A percentile compares a stretch with the other conserved stretches of the same genome.
phyloP scores from a whole-genome alignment of 2,888 invertebrate genomes.

The Hypselothyrea guttata region DNA sequence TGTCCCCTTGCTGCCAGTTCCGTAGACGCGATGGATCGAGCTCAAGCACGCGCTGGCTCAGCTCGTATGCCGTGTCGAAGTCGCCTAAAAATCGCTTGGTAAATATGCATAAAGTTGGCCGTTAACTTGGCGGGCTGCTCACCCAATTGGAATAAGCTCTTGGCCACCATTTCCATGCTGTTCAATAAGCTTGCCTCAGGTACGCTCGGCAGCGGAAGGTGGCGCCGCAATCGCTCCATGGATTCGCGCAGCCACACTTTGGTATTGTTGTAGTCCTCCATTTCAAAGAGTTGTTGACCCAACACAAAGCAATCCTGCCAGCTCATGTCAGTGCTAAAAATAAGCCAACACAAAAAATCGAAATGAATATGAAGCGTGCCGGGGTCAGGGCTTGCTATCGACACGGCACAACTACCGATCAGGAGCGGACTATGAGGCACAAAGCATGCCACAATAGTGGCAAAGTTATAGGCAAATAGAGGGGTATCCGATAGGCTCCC shows the following conservation, averaged over 20 bases:
- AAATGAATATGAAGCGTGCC: conserved; percentile 43
- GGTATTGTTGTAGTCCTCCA: conserved; percentile 95
- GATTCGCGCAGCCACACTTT: conserved; percentile 98
- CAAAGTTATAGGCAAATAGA: no score
- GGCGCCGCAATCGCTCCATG: conserved; percentile 87
- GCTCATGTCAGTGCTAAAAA: conserved; percentile 85
- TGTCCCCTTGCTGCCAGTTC: conserved; percentile 65
- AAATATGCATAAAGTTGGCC: conserved; percentile 38
- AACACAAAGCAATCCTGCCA: conserved; percentile 97
- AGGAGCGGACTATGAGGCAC: conserved; percentile 17
- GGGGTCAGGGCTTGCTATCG: conserved; percentile 19
- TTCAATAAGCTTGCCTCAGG: conserved; percentile 59
- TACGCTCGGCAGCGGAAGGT: conserved; percentile 83
- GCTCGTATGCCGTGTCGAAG: conserved; percentile 67
- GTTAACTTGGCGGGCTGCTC: conserved; percentile 37
- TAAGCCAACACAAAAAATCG: conserved; percentile 51
- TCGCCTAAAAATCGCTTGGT: conserved; percentile 56
- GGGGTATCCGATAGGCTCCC: neutral
- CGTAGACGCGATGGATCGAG: conserved; percentile 65
- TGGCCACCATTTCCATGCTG: conserved; percentile 73
- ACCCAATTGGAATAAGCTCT: conserved; percentile 74
- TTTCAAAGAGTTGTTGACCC: conserved; percentile 94
- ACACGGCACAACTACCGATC: conserved; percentile 16
- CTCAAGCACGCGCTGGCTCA: conserved; percentile 69
- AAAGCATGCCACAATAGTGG: no score